Conservation (phyloP, 2,888 invertebrate species). For the Pristionchus fissidentatus region DNA sequence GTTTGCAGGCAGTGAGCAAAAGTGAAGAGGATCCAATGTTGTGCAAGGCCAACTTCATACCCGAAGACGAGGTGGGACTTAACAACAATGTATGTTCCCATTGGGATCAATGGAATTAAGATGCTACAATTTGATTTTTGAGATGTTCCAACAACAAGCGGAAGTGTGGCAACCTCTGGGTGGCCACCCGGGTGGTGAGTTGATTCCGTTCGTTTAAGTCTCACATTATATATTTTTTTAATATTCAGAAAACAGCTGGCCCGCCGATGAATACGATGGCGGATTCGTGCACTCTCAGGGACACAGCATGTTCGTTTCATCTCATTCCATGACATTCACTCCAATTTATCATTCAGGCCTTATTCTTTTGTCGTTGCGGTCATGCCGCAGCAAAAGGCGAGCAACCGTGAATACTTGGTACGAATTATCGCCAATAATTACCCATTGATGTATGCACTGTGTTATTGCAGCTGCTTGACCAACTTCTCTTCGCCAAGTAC, state of each 20-base stretch:
- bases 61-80: too few species aligned
- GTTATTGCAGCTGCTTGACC: background rate
- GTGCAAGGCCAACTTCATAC: too few species aligned
- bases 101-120: too few species aligned
- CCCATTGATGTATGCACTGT: too few species aligned
- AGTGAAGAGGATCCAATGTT: too few species aligned
- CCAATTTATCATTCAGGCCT: background rate
- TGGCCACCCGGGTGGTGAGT: background rate
- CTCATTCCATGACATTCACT: background rate
- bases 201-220: background rate
- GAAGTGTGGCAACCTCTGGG: background rate
- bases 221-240: background rate
- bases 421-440: too few species aligned
- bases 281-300: background rate
- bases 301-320: background rate
- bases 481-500: background rate
- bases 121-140: background rate
- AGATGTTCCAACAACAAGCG: background rate
- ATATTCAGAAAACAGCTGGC: too few species aligned
- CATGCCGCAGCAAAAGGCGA: background rate
- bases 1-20: too few species aligned
- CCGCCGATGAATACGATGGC: background rate
- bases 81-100: too few species aligned
- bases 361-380: background rate
- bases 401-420: slow-evolving; percentile 8